These are phyloP conservation scores for Gallinago solitaria DNA, from an alignment of 2,797 vertebrate genomes.

Conservation along the genomic window DNA sequence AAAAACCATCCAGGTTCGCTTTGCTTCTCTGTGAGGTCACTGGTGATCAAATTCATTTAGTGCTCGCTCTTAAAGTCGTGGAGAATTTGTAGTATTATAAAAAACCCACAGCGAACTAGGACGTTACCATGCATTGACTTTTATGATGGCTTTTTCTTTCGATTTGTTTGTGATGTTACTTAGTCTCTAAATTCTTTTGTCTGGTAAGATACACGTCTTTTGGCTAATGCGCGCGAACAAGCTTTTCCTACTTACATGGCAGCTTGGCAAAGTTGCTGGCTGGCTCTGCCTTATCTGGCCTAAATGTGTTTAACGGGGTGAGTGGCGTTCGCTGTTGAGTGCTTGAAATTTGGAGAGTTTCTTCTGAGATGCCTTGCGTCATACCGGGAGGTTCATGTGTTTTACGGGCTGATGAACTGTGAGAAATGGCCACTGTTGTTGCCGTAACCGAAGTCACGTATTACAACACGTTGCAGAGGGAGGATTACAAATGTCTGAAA, in stretches of 20 bases:
- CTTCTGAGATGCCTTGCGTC: not conserved
- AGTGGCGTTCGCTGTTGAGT: not conserved
- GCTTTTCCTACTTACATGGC: not conserved
- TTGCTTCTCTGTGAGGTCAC: not conserved
- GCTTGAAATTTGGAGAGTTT: not conserved
- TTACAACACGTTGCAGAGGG: not conserved
- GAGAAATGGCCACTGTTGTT: not conserved
- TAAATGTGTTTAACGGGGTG: accelerated
- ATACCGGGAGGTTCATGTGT: not conserved
- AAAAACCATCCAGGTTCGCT: not conserved
- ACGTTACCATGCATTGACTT: accelerated
- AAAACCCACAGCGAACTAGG: not conserved
- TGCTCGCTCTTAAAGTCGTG: not conserved
- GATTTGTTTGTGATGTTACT: not conserved
- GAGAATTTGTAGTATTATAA: not conserved
- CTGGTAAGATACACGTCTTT: not conserved
- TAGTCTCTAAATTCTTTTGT: not conserved
- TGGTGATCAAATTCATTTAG: not conserved
- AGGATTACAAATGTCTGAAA: not conserved
- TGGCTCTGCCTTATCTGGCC: not conserved
- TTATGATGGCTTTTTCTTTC: not conserved
- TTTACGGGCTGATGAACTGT: not conserved
- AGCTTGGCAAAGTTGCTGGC: not conserved
- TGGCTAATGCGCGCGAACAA: accelerated
- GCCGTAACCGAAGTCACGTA: not conserved